These are phyloP conservation scores for Pungitius pungitius DNA, from an alignment of 2,113 vertebrate species.

Conservation along the genomic window DNA sequence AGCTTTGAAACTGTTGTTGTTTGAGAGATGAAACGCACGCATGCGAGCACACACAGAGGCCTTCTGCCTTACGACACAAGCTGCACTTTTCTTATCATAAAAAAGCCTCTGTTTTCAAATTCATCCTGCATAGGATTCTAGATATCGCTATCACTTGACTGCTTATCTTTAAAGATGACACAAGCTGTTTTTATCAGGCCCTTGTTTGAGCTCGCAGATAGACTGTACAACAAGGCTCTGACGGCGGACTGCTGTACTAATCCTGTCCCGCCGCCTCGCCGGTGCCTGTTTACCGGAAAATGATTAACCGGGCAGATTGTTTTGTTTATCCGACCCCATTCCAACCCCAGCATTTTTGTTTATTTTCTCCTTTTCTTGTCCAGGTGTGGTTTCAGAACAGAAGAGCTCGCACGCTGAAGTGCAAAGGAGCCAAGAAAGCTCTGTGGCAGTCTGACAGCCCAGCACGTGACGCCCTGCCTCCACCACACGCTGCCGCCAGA, in stretches of 20 bases:
- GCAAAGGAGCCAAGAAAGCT: conserved; percentile 70
- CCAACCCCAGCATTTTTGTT: conserved; percentile 15
- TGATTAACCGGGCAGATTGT: conserved; percentile 66
- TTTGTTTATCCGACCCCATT: conserved; percentile 20
- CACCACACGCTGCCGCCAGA: conserved; percentile 20
- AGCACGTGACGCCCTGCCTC: conserved; percentile 19
- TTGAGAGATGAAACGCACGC: neutral
- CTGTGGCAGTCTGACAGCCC: conserved; percentile 65
- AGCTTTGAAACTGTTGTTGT: neutral
- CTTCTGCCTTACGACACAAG: neutral
- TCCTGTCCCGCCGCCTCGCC: conserved; percentile 14
- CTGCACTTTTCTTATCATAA: conserved; percentile 29
- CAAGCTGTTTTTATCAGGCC: conserved; percentile 64
- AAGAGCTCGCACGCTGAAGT: conserved; percentile 80
- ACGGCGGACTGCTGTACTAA: conserved; percentile 41
- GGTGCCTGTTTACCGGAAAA: conserved; percentile 41
- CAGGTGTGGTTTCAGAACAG: conserved; percentile 85
- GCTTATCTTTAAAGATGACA: conserved; percentile 61
- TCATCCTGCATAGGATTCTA: conserved; percentile 38
- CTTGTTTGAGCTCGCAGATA: conserved; percentile 55
- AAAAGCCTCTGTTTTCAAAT: conserved; percentile 62
- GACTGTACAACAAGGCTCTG: conserved; percentile 30
- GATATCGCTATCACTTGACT: conserved; percentile 58
- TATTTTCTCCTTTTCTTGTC: conserved; percentile 16
- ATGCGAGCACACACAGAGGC: neutral